These are phyloP conservation scores for Allygus modestus DNA, from an alignment of 2,888 invertebrate species.

Conservation along the genomic window DNA sequence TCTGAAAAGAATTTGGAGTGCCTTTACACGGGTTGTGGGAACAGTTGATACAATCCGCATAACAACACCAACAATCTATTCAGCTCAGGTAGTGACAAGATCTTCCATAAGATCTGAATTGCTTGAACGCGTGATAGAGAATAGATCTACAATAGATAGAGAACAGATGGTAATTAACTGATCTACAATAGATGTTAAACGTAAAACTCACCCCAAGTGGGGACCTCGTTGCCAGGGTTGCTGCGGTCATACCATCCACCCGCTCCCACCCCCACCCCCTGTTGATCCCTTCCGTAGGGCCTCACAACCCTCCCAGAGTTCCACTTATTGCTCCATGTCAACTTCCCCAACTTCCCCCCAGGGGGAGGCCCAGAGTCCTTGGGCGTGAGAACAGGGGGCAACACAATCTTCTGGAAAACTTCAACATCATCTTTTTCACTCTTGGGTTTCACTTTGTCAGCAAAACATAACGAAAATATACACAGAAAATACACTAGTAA, in stretches of 20 bases:
- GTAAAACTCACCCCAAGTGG: slow-evolving; percentile 57
- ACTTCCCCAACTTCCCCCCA: slow-evolving; percentile 9
- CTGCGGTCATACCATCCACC: slow-evolving; percentile 32
- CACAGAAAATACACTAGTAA: neutral
- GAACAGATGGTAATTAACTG: no score
- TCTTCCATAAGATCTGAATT: no score
- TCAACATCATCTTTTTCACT: slow-evolving; percentile 30
- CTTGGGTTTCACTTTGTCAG: neutral
- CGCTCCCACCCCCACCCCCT: neutral
- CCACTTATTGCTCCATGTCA: neutral
- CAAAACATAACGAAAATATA: neutral
- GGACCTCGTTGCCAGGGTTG: slow-evolving; percentile 47
- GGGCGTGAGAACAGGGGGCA: slow-evolving; percentile 33
- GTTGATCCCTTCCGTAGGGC: neutral
- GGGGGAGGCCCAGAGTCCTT: neutral
- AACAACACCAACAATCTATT: no score
- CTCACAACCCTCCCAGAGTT: neutral
- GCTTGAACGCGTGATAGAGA: no score
- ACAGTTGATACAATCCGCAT: no score
- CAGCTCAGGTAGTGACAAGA: no score
- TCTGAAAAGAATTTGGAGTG: no score
- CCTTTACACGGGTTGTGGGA: no score
- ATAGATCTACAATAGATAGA: no score
- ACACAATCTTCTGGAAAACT: slow-evolving; percentile 49
- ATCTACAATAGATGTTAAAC: no score